Evolutionary conservation across 2,888 invertebrate species (phyloP), one percentile per base, ranked within the genome.

Genomic region (Acrobasis consociella): DNA sequence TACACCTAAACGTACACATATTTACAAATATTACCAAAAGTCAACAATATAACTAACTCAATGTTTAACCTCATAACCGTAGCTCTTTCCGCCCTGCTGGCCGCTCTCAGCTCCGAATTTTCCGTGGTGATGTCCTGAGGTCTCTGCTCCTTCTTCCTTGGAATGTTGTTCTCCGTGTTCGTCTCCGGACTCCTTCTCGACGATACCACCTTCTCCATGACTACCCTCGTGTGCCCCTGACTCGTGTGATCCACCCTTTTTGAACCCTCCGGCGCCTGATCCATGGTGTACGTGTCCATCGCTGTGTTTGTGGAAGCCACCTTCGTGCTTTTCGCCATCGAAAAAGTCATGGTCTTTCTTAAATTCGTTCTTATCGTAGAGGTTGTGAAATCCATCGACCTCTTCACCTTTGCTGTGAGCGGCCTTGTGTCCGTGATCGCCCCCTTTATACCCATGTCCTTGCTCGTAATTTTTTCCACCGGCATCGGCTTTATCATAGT

Each of bases 301-400:
- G 49, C 90, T 93, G 78, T 94, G 92, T 77, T 94, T 94, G 71
- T 93, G 87, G 81, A 93, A 93, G 77, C 93, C 90, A 64, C 94
- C 95, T 69, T 93, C 91, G 71, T 93, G 85, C 79, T 94, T 93
- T 63, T 93, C 92, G 72, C 94, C 94, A 82, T 95, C 95, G 81
- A 94, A 95, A 91, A 95, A 95, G 76, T 94, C 94, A 72, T 95
- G 94, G 77, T 95, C 94, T 84, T 96, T 95, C 79, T 95, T 95
- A 89, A 93, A 95, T 83, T 95, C 95, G 77, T 96, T 94, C 80
- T 95, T 95, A 80, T 94, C 94, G 80, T 94, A 95, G 66, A 94
- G 93, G 74, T 94, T 95, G 82, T 95, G 95, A 87, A 93, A 95
- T 72, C 95, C 95, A 65, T 93, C 94, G 69, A 94, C 93, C 76